phyloP scores from a whole-genome alignment of 2,888 invertebrate genomes.

The Dasysyrphus tricinctus region DNA sequence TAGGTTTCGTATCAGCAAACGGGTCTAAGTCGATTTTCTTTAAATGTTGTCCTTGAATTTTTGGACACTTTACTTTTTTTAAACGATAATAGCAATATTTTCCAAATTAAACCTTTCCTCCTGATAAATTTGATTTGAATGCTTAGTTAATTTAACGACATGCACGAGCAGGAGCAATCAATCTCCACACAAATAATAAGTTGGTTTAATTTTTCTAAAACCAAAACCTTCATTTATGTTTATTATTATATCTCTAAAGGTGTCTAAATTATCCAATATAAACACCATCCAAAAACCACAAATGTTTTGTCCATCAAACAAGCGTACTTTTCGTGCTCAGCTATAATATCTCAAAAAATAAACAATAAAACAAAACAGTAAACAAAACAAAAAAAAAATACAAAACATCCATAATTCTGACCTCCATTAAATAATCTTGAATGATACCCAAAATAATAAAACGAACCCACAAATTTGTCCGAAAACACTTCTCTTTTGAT shows the following conservation, averaged over 20 bases:
- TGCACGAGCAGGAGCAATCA: not conserved
- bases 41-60: too few relatives aligned
- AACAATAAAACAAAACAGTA: not conserved
- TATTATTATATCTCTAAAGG: slow-evolving; percentile 8
- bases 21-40: too few relatives aligned
- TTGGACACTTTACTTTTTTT: too few relatives aligned
- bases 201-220: not conserved
- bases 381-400: not conserved
- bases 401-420: not conserved
- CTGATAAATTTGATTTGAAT: not conserved
- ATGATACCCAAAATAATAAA: not conserved
- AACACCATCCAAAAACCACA: slow-evolving; percentile 26
- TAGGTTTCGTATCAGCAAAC: too few relatives aligned
- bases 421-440: slow-evolving; percentile 1
- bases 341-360: slow-evolving; percentile 22
- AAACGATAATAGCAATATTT: too few relatives aligned
- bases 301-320: slow-evolving; percentile 30
- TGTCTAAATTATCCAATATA: slow-evolving; percentile 27
- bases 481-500: slow-evolving; percentile 16
- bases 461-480: slow-evolving; percentile 16
- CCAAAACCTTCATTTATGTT: not conserved
- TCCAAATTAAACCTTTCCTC: not conserved
- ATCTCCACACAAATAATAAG: too few relatives aligned
- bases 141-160: not conserved
- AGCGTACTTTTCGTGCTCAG: slow-evolving; percentile 9